Evolutionary conservation across 1,140 invertebrate species (phyloP).

Genomic region (Diabrotica virgifera): DNA sequence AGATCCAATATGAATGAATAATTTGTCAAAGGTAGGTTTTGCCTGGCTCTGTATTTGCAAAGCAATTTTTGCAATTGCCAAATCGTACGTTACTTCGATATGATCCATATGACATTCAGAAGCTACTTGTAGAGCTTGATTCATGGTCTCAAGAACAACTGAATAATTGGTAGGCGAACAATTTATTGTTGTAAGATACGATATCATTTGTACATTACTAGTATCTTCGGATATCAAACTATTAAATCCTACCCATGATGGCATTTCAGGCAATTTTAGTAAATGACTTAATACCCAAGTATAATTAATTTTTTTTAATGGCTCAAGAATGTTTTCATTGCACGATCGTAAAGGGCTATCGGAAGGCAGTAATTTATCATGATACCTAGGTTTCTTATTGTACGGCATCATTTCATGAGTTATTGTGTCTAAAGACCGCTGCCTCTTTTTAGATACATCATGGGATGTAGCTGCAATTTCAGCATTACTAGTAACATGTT

Average conservation of each 20-base stretch:
- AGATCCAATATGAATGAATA: too few relatives aligned
- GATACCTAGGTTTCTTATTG: neutral
- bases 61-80: too few relatives aligned
- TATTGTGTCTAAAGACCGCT: neutral
- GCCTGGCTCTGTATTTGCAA: too few relatives aligned
- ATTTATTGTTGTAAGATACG: neutral
- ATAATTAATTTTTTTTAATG: neutral
- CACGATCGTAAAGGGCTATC: neutral
- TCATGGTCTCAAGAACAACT: too few relatives aligned
- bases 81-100: too few relatives aligned
- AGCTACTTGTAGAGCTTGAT: too few relatives aligned
- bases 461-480: neutral
- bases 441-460: neutral
- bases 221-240: neutral
- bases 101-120: too few relatives aligned
- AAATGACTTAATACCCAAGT: too few relatives aligned
- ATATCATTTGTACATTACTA: neutral
- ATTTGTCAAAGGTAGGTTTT: too few relatives aligned
- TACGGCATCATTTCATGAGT: too few relatives aligned
- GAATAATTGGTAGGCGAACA: neutral
- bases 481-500: neutral
- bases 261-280: too few relatives aligned
- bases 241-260: too few relatives aligned
- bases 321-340: neutral
- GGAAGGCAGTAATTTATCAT: neutral